Conservation (phyloP, 2,113 vertebrate genomes). For the Caranx melampygus region DNA sequence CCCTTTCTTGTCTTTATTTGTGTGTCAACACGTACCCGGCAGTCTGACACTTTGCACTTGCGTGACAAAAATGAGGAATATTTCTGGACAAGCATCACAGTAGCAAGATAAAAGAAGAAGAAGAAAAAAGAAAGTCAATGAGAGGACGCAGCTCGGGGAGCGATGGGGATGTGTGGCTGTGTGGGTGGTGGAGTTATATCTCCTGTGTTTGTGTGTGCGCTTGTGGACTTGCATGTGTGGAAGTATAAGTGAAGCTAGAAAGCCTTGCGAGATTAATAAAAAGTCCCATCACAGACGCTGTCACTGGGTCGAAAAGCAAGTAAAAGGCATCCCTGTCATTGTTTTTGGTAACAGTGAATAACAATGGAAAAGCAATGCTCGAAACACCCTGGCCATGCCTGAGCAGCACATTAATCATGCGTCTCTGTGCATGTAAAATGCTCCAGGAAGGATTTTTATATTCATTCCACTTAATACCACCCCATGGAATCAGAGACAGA, state of each 20-base stretch:
- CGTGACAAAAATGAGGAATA: slow-evolving; percentile 33
- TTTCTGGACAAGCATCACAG: slow-evolving; percentile 41
- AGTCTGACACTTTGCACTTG: slow-evolving; percentile 19
- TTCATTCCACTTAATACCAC: slow-evolving; percentile 65
- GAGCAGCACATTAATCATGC: slow-evolving; percentile 72
- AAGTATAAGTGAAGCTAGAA: background rate
- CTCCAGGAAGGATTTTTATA: slow-evolving; percentile 69
- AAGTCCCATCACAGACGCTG: slow-evolving; percentile 56
- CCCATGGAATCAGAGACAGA: slow-evolving; percentile 45
- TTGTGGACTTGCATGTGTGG: background rate
- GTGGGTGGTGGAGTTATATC: slow-evolving; percentile 3
- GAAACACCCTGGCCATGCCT: slow-evolving; percentile 42
- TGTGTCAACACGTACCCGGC: slow-evolving; percentile 13
- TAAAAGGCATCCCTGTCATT: slow-evolving; percentile 54
- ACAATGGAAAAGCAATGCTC: slow-evolving; percentile 55
- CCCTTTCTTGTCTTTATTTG: slow-evolving; percentile 37
- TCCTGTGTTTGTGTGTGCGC: background rate
- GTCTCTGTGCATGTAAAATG: slow-evolving; percentile 60
- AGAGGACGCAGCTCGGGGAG: slow-evolving; percentile 24
- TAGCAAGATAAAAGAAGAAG: slow-evolving; percentile 10
- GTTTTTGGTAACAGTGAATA: slow-evolving; percentile 65
- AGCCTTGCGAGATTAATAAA: slow-evolving; percentile 62
- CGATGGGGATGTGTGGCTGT: slow-evolving; percentile 17
- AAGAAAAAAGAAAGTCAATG: slow-evolving; percentile 8
- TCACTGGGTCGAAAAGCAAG: slow-evolving; percentile 59